Evolutionary conservation across 2,113 vertebrate species (phyloP), one percentile per base, ranked within the genome.

Genomic region (Variabilichromis moorii): DNA sequence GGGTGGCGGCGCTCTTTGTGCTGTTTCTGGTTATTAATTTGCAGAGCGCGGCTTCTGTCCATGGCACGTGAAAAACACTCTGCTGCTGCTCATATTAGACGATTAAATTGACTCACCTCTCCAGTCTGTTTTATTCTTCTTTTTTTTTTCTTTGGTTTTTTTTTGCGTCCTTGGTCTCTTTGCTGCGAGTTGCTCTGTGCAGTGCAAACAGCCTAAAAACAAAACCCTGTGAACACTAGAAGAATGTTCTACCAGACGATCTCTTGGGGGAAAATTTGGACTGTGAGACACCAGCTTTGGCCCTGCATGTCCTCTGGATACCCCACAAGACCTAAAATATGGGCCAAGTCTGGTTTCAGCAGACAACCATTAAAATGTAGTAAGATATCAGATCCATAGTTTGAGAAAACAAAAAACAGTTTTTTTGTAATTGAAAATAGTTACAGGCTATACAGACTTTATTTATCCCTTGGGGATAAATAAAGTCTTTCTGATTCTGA

Each of bases 131-230:
- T 24, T 9, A 3, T 66, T 26, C 21, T 24, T 14, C 1, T 24
- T 8, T 8, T 28, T 6, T 63, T 35, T 8, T n/a, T 3, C 3
- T 8, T n/a, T 2, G 17, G 0, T 2, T 12, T 54, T 17, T 3
- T 68, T 68, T 21, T 5, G n/a, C 1, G 2, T 45, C 21, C 13
- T 16, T 45, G 21, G 21, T 45, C 13, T 17, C n/a, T 9, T 40
- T 40, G 63, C 63, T 40, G 63, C 7, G 2, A 21, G 12, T 35
- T 40, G n/a, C 68, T 73, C 21, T 26, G n/a, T 73, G 68, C 6
- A 61, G 59, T 71, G 37, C 37, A 71, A 26, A 73, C 8, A 26
- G 68, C 40, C 24, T 45, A 17, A 45, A 73, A 73, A 10, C 21
- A 45, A 73, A 26, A 73, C 21, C 66, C 40, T 63, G 37, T 71